These are phyloP conservation scores for Ammospiza maritima DNA, from an alignment of 2,797 vertebrate species.

Conservation along the genomic window DNA sequence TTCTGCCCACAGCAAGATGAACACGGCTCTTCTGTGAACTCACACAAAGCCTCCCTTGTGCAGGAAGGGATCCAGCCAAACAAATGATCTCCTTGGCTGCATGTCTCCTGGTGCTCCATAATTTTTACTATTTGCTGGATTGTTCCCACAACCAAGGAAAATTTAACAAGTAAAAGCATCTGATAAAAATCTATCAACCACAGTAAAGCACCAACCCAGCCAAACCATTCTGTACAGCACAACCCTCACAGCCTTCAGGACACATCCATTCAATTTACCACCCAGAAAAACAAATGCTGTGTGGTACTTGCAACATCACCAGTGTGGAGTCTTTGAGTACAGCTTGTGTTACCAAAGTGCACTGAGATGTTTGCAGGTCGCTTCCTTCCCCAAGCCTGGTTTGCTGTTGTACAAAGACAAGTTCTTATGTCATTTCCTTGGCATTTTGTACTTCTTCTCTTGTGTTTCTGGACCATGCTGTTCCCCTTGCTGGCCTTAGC, in stretches of 20 bases:
- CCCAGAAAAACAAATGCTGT: not conserved
- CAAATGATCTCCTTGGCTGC: not conserved
- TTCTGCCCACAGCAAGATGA: not conserved
- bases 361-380: not conserved
- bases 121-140: not conserved
- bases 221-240: not conserved
- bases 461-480: not conserved
- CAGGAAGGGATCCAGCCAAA: not conserved
- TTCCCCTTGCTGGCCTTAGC: not conserved
- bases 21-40: not conserved
- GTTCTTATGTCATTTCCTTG: not conserved
- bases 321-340: not conserved
- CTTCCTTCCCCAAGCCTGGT: not conserved
- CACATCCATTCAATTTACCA: not conserved
- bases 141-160: not conserved
- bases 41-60: conserved; percentile 27
- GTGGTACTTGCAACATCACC: not conserved
- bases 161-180: not conserved
- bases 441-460: not conserved
- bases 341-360: accelerated
- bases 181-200: not conserved
- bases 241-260: not conserved
- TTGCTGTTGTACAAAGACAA: not conserved
- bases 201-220: not conserved
- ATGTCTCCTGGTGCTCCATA: not conserved